Evolutionary conservation across 1,140 invertebrate species (phyloP).

Genomic region (Anthonomus grandis): DNA sequence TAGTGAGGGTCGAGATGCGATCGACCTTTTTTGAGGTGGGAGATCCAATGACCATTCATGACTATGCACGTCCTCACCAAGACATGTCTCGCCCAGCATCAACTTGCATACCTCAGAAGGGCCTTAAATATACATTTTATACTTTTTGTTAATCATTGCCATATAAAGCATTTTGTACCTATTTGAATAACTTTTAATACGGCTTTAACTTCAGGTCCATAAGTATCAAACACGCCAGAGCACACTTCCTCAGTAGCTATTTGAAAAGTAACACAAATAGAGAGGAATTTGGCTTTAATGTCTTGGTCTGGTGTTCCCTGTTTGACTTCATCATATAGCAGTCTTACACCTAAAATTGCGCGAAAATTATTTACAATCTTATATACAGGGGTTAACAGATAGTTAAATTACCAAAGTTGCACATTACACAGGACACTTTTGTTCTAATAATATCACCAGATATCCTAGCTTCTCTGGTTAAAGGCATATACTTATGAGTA

Average conservation of each 20-base stretch:
- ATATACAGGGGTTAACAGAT: not conserved
- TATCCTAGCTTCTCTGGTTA: constrained; percentile 24
- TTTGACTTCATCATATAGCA: constrained; percentile 34
- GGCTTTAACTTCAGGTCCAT: constrained; percentile 39
- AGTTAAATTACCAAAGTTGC: constrained; percentile 34
- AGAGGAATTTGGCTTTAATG: constrained; percentile 38
- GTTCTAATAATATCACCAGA: constrained; percentile 34
- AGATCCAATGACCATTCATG: constrained; percentile 41
- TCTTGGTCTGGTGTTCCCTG: constrained; percentile 30
- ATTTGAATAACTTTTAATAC: constrained; percentile 34
- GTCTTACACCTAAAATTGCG: constrained; percentile 32
- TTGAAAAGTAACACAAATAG: constrained; percentile 40
- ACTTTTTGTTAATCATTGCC: not conserved
- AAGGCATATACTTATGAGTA: not conserved
- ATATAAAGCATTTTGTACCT: constrained; percentile 27
- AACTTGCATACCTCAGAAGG: constrained; percentile 39
- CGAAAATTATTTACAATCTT: not conserved
- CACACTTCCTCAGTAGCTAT: constrained; percentile 41
- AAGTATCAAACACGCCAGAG: constrained; percentile 41
- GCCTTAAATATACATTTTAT: constrained; percentile 34
- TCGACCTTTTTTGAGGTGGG: no score
- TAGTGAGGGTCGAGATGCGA: no score
- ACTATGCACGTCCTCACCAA: constrained; percentile 27
- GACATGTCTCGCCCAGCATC: constrained; percentile 39
- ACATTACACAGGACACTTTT: constrained; percentile 36